Base-by-base conservation (phyloP, 2,888 invertebrate genomes). In the Ormyrus thymus region DNA sequence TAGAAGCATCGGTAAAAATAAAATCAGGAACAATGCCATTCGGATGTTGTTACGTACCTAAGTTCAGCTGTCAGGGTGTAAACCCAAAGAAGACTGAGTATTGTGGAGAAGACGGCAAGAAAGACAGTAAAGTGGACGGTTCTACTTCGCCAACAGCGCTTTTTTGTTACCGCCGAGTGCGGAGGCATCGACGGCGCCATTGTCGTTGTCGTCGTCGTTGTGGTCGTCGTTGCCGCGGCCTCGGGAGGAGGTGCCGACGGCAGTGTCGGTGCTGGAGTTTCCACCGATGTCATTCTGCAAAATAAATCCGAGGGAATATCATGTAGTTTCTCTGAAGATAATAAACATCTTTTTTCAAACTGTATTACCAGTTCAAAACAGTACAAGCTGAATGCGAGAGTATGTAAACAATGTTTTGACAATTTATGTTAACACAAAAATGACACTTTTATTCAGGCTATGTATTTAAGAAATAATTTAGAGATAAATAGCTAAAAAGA, bases 71-170 rank as follows among this genome's bases (percentile, higher is more conserved):
- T 79, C 5, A 81, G 69, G 5, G 79, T 81, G 59, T 81, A 81
- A 9, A 79, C 59, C 81, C 81, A 81, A 0, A 81, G 74, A 10
- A 81, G 71, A 29, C 79, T 81, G 61, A 81, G 79, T 70, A 81
- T 81, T 50, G 95, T 94, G 78, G 95, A 95, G 91, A 96, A 96
- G 9, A 95, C 95, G 81, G 95, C 91, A 82, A 95, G 92, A 90
- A 95, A 96, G 82, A 95, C 91, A 65, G 94, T 93, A 51, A 95
- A 93, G 0, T 95, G 95, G 86, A 94, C 89, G 79, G 94, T 90
- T 82, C 91, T 90, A 74, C 92, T 87, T 80, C 87, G 86, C 85
- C 86, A 87, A 56, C 86, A 86, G 78, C 86, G 87, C 80, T 90
- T 90, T 58, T 84, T 81, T 46, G 71, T 29, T 10, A 13, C 45